Conservation (phyloP, 2,113 vertebrate species). For the Austrofundulus limnaeus region DNA sequence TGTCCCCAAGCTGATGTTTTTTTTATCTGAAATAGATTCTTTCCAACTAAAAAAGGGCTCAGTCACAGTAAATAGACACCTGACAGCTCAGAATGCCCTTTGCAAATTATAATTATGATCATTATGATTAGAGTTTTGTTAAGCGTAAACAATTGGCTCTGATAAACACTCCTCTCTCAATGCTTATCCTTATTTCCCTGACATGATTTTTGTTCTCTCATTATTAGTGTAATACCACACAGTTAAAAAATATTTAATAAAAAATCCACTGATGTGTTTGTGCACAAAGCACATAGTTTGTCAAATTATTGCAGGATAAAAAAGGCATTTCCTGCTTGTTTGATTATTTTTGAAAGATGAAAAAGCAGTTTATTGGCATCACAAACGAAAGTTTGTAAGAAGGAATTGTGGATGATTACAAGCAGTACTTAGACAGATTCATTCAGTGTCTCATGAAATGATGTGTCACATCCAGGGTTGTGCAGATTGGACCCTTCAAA, state of each 20-base stretch:
- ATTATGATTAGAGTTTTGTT: slow-evolving; percentile 59
- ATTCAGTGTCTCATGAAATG: slow-evolving; percentile 20
- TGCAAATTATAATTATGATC: slow-evolving; percentile 54
- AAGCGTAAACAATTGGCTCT: slow-evolving; percentile 61
- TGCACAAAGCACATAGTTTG: slow-evolving; percentile 57
- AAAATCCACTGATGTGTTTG: slow-evolving; percentile 63
- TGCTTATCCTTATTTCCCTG: slow-evolving; percentile 45
- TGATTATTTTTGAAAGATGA: slow-evolving; percentile 29
- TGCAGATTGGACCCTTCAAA: slow-evolving; percentile 15
- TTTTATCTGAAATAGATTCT: slow-evolving; percentile 2
- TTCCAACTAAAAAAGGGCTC: slow-evolving; percentile 17
- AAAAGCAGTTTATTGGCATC: slow-evolving; percentile 34
- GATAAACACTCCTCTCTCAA: slow-evolving; percentile 53
- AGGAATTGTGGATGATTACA: slow-evolving; percentile 32
- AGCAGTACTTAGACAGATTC: slow-evolving; percentile 20
- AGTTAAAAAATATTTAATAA: slow-evolving; percentile 58
- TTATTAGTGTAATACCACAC: slow-evolving; percentile 37
- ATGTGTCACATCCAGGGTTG: slow-evolving; percentile 9
- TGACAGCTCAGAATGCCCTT: slow-evolving; percentile 39
- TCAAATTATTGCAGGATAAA: slow-evolving; percentile 58
- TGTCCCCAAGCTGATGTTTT: neutral
- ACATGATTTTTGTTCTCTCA: slow-evolving; percentile 25
- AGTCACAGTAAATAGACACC: slow-evolving; percentile 31
- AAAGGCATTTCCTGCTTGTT: slow-evolving; percentile 53
- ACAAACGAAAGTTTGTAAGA: slow-evolving; percentile 22